These are phyloP conservation scores for Drosophila erecta DNA, from an alignment of 1,140 invertebrate species.

Conservation along the genomic window DNA sequence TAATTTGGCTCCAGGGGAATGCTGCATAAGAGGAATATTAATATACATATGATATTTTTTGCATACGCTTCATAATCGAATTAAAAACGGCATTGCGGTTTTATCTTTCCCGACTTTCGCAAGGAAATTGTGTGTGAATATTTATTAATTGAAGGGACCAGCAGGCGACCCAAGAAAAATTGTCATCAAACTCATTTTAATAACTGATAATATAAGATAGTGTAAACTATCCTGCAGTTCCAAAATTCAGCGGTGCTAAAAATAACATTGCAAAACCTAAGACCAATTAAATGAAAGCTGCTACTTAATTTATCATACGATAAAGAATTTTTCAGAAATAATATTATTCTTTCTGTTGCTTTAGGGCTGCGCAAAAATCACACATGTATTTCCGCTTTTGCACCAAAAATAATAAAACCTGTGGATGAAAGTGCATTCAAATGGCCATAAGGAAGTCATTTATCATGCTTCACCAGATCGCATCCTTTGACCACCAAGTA, in stretches of 20 bases:
- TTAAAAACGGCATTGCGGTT: slow-evolving; percentile 10
- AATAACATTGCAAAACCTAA: no score
- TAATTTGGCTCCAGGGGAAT: slow-evolving; percentile 7
- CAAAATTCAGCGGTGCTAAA: no score
- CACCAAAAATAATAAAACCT: neutral
- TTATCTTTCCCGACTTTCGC: neutral
- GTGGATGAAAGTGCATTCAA: slow-evolving; percentile 13
- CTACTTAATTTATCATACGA: no score
- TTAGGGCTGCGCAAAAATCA: neutral
- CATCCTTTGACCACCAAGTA: slow-evolving; percentile 2
- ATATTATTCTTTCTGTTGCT: neutral
- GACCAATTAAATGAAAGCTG: no score
- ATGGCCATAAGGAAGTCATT: slow-evolving; percentile 14
- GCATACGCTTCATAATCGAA: slow-evolving; percentile 7
- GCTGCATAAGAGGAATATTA: neutral
- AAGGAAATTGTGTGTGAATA: slow-evolving; percentile 1
- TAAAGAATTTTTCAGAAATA: neutral
- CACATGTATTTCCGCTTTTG: neutral
- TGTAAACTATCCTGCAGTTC: no score
- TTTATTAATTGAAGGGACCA: slow-evolving; percentile 4
- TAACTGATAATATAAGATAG: neutral
- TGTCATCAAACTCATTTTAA: neutral
- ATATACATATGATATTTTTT: slow-evolving; percentile 1
- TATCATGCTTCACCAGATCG: slow-evolving; percentile 12
- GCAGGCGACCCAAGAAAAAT: no score